phyloP scores from a whole-genome alignment of 2,113 vertebrate species.

The Clupea harengus region DNA sequence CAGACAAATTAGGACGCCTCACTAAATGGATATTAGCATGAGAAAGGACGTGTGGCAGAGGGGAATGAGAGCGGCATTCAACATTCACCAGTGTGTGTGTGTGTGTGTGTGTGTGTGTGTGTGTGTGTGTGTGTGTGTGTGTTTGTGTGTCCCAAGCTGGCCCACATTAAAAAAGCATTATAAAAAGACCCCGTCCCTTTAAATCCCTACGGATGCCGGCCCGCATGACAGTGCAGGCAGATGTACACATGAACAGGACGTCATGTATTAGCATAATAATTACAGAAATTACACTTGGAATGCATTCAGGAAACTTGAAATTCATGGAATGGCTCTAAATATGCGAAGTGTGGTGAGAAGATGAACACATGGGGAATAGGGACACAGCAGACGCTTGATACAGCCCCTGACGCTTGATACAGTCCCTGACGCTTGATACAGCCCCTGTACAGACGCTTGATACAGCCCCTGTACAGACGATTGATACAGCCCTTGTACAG shows the following conservation, averaged over 20 bases:
- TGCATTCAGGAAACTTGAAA: neutral
- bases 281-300: neutral
- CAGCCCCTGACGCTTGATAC: too few relatives aligned
- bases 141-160: neutral
- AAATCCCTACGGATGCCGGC: neutral
- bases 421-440: too few relatives aligned
- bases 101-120: neutral
- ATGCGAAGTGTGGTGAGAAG: neutral
- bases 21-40: conserved; percentile 28
- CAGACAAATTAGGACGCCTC: conserved; percentile 16
- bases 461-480: too few relatives aligned
- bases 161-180: neutral
- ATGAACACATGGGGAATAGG: neutral
- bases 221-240: neutral
- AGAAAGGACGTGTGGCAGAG: conserved; percentile 28
- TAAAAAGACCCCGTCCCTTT: neutral
- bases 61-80: conserved; percentile 23
- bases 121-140: neutral
- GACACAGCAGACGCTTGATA: neutral
- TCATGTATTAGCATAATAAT: conserved; percentile 1
- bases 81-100: conserved; percentile 10
- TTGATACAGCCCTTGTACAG: too few relatives aligned
- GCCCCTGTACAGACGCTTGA: too few relatives aligned
- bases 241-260: neutral
- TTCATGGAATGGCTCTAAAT: neutral